These are phyloP conservation scores for Neoaliturus tenellus DNA, from an alignment of 2,888 invertebrate species.

Conservation along the genomic window DNA sequence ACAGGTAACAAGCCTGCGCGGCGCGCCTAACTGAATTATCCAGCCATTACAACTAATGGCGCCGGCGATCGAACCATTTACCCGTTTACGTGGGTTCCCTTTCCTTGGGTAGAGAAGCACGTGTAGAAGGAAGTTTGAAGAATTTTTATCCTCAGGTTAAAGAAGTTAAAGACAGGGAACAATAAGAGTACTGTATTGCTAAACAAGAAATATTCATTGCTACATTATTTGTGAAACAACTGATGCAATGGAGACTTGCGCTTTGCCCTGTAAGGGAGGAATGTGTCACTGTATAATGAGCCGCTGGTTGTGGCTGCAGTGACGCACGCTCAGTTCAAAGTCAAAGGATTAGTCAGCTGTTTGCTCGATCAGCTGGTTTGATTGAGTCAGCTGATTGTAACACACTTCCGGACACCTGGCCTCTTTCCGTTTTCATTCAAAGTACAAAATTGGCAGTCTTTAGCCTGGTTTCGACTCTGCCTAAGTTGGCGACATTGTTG, in stretches of 20 bases:
- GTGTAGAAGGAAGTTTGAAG: background rate
- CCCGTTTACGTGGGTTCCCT: background rate
- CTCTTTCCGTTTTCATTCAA: background rate
- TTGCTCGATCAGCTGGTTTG: background rate
- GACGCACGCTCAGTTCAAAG: slow-evolving; percentile 16
- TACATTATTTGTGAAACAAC: too few relatives aligned
- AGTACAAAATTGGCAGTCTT: too few relatives aligned
- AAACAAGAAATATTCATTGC: too few relatives aligned
- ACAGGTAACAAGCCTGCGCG: slow-evolving; percentile 9
- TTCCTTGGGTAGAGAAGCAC: background rate
- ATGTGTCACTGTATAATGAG: background rate
- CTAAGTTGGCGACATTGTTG: too few relatives aligned
- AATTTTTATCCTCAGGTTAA: too few relatives aligned
- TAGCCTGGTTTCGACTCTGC: too few relatives aligned
- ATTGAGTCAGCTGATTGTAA: slow-evolving; percentile 18
- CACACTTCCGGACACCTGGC: background rate
- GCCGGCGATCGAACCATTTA: background rate
- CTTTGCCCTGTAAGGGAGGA: too few relatives aligned
- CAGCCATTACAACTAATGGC: slow-evolving; percentile 4
- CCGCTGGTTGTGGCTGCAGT: background rate
- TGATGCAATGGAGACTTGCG: too few relatives aligned
- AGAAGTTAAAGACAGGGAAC: too few relatives aligned
- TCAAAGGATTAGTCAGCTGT: slow-evolving; percentile 8
- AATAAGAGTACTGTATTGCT: too few relatives aligned
- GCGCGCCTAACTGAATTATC: background rate